These are phyloP conservation scores for Cryptophagus acutangulus DNA, from an alignment of 2,888 invertebrate genomes.

Conservation along the genomic window DNA sequence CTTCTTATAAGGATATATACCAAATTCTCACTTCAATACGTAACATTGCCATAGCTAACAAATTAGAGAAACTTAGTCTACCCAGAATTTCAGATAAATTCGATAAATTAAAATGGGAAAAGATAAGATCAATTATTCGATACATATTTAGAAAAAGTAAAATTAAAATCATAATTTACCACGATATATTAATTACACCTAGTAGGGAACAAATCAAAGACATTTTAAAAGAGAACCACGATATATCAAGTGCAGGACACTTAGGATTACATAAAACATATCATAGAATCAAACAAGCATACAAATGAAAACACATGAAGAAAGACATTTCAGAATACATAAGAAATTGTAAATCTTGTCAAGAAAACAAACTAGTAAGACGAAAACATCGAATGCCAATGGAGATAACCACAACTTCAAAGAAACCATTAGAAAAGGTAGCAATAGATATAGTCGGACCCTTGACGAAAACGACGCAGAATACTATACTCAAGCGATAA, in stretches of 20 bases:
- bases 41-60: too few relatives aligned
- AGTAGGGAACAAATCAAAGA: conserved; percentile 1
- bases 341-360: conserved; percentile 5
- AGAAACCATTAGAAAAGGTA: conserved; percentile 31
- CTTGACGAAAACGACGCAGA: conserved; percentile 20
- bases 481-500: conserved; percentile 18
- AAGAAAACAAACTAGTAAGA: conserved; percentile 23
- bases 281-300: conserved; percentile 2
- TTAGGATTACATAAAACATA: conserved; percentile 4
- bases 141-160: background rate
- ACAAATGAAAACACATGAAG: conserved; percentile 8
- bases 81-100: background rate
- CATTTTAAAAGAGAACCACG: conserved; percentile 10
- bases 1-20: too few relatives aligned
- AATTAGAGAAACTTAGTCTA: too few relatives aligned
- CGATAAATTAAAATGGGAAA: conserved; percentile 2
- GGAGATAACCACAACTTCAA: conserved; percentile 32
- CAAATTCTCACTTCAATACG: too few relatives aligned
- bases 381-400: conserved; percentile 27
- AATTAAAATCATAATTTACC: conserved; percentile 1
- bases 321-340: conserved; percentile 4
- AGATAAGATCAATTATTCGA: conserved; percentile 1
- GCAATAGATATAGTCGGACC: conserved; percentile 38
- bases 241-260: conserved; percentile 1
- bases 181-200: conserved; percentile 4